Conservation (phyloP, 2,113 vertebrate species). For the Enhydra lutris region DNA sequence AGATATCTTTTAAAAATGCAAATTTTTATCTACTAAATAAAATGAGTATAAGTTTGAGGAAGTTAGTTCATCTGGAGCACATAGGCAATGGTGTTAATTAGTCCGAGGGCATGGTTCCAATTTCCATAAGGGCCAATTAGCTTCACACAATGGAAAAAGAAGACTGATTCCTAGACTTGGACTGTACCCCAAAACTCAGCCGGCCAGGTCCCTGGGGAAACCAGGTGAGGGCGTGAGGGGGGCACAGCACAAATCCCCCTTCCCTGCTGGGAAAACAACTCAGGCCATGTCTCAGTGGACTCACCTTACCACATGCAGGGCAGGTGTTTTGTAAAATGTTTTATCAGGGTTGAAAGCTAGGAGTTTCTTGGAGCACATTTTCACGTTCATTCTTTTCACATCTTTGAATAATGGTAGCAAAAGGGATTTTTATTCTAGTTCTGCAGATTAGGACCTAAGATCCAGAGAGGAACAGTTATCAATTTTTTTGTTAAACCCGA, state of each 20-base stretch:
- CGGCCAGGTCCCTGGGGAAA: neutral
- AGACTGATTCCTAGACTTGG: constrained; percentile 50
- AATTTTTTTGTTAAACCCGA: neutral
- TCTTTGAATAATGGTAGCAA: neutral
- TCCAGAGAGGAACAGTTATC: neutral
- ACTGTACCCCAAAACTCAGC: neutral
- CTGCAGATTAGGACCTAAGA: constrained; percentile 46
- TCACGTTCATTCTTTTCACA: neutral
- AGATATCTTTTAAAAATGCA: constrained; percentile 46
- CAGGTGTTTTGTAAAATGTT: constrained; percentile 9
- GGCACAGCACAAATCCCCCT: neutral
- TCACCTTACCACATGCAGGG: neutral
- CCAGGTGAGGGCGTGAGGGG: constrained; percentile 38
- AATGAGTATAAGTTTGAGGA: constrained; percentile 52
- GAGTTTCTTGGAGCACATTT: neutral
- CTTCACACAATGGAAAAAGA: constrained; percentile 37
- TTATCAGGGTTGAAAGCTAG: neutral
- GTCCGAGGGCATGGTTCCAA: constrained; percentile 58
- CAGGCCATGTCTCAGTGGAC: constrained; percentile 30
- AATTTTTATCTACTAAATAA: constrained; percentile 63
- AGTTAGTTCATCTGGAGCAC: constrained; percentile 67
- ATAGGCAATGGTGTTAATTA: constrained; percentile 68
- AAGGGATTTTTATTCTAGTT: neutral
- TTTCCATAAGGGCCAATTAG: constrained; percentile 72
- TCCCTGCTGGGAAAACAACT: neutral